These are phyloP conservation scores for Amphibalanus amphitrite DNA, from an alignment of 1,140 invertebrate genomes.

Conservation along the genomic window DNA sequence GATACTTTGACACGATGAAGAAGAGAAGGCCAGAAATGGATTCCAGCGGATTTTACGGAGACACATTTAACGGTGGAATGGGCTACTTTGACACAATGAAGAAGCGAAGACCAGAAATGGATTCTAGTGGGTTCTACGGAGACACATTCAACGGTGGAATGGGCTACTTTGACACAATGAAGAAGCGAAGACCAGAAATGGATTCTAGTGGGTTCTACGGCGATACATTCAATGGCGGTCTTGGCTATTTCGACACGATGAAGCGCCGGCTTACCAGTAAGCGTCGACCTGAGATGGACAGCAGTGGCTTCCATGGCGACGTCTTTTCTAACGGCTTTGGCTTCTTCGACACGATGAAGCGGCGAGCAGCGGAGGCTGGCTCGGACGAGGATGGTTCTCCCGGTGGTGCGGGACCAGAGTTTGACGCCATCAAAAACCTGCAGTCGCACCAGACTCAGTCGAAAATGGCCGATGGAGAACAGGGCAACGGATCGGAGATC, in stretches of 20 bases:
- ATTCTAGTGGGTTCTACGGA: conserved; percentile 29
- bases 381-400: too few species aligned
- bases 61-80: conserved; percentile 32
- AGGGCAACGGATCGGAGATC: too few species aligned
- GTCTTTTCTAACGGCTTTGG: conserved; percentile 32
- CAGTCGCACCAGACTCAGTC: too few species aligned
- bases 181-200: conserved; percentile 20
- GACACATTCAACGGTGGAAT: conserved; percentile 32
- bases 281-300: too few species aligned
- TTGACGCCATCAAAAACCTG: too few species aligned
- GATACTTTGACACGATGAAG: conserved; percentile 29
- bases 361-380: conserved; percentile 9
- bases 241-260: conserved; percentile 32
- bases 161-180: conserved; percentile 32
- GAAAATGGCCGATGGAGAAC: too few species aligned
- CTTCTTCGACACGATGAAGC: conserved; percentile 31
- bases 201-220: conserved; percentile 27
- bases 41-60: conserved; percentile 27
- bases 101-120: conserved; percentile 27
- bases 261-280: conserved; percentile 19
- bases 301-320: conserved; percentile 29
- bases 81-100: conserved; percentile 26
- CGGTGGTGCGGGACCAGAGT: too few species aligned
- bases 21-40: conserved; percentile 29
- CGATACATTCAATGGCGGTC: conserved; percentile 31